A percentile compares a stretch with the other conserved stretches of the same genome.
These are phyloP conservation scores for Nycticryphes semicollaris DNA, from an alignment of 2,113 vertebrate genomes.

Conservation along the genomic window DNA sequence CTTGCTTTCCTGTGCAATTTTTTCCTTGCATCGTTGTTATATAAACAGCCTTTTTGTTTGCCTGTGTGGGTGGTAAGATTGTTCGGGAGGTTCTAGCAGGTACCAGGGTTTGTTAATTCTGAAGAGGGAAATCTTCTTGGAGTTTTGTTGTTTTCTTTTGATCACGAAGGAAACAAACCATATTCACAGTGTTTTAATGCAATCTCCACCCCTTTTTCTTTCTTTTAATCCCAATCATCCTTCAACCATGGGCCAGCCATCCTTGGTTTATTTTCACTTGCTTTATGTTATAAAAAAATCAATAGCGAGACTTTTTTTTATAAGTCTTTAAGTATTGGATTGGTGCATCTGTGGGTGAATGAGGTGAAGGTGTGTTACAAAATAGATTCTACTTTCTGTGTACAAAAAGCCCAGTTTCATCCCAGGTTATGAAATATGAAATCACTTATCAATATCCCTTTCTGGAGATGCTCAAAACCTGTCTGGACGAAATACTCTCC, in stretches of 20 bases:
- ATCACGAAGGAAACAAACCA: background rate
- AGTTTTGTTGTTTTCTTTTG: background rate
- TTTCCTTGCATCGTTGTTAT: background rate
- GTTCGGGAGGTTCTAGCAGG: background rate
- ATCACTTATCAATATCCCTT: background rate
- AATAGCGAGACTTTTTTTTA: background rate
- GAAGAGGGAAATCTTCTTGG: background rate
- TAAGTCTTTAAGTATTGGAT: background rate
- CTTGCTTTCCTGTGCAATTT: background rate
- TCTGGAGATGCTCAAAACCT: background rate
- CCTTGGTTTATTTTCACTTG: background rate
- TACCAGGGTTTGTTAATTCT: background rate
- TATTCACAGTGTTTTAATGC: background rate
- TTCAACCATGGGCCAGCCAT: background rate
- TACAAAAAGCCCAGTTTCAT: background rate
- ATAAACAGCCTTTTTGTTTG: background rate
- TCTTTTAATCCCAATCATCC: background rate
- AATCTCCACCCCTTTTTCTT: background rate
- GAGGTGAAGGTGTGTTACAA: background rate
- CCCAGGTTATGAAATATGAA: background rate
- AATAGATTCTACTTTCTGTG: background rate
- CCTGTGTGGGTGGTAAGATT: background rate
- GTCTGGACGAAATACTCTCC: background rate
- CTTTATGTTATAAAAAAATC: background rate
- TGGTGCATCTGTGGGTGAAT: background rate